A percentile compares a stretch with the other conserved stretches of the same genome.
Evolutionary conservation across 2,113 vertebrate species (phyloP).

Genomic region (Platichthys stellatus): DNA sequence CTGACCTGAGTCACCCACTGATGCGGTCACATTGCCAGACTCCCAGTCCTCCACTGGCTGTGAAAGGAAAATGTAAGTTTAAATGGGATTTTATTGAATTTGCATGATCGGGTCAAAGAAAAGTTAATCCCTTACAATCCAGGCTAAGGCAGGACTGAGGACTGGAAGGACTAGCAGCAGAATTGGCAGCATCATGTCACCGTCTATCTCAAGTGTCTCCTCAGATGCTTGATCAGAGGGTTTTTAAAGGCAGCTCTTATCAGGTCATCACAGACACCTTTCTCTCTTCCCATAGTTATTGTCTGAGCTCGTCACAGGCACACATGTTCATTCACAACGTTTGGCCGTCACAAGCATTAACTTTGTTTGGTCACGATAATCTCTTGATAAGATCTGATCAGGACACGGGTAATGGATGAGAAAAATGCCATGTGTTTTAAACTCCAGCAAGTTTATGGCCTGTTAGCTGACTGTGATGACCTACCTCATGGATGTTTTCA

Average conservation of each 20-base stretch:
- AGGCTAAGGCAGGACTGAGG: constrained; percentile 58
- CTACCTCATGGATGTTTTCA: background rate
- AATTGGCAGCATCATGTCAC: constrained; percentile 34
- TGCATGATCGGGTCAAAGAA: background rate
- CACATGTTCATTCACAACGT: background rate
- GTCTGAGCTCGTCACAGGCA: background rate
- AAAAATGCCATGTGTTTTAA: constrained; percentile 37
- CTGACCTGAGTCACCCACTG: constrained; percentile 44
- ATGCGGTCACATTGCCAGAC: constrained; percentile 58
- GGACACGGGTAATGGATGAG: constrained; percentile 32
- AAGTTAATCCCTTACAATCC: constrained; percentile 63
- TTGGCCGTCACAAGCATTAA: background rate
- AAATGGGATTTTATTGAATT: background rate
- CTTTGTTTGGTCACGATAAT: constrained; percentile 44
- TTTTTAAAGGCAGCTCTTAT: constrained; percentile 71
- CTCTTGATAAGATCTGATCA: background rate
- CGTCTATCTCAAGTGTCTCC: constrained; percentile 34
- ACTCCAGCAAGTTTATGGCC: background rate
- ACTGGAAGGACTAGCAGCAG: constrained; percentile 58
- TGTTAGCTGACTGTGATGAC: background rate
- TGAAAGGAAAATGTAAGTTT: background rate
- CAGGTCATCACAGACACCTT: constrained; percentile 50
- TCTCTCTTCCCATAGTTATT: constrained; percentile 43
- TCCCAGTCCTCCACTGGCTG: constrained; percentile 62
- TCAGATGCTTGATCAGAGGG: background rate